phyloP scores from a whole-genome alignment of 2,888 invertebrate species.

The Drosophila lacicola region DNA sequence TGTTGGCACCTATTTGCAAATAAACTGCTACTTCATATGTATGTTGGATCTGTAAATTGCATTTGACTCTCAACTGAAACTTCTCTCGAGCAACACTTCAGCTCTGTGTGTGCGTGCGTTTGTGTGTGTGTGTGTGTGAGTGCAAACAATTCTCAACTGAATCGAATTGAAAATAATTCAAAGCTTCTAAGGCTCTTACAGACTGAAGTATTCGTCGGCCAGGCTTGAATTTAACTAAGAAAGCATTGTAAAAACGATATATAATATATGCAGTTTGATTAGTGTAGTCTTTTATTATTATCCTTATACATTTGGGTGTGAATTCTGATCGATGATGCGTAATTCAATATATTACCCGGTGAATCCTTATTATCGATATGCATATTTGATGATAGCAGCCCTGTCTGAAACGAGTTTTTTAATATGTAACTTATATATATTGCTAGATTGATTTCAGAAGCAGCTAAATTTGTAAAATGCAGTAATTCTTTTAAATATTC shows the following conservation, averaged over 20 bases:
- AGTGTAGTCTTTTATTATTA: not conserved
- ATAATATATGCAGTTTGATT: not conserved
- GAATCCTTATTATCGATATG: too few relatives aligned
- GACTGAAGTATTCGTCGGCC: constrained; percentile 4
- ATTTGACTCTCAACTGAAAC: constrained; percentile 24
- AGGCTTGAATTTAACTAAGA: constrained; percentile 2
- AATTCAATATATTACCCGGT: too few relatives aligned
- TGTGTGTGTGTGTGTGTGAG: constrained; percentile 1
- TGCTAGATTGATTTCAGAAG: too few relatives aligned
- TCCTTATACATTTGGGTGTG: not conserved
- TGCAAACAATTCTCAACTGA: constrained; percentile 56
- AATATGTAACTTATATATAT: too few relatives aligned
- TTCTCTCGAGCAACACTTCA: constrained; percentile 21
- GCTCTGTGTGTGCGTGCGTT: not conserved
- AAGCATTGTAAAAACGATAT: not conserved
- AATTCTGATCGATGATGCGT: too few relatives aligned
- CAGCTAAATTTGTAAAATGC: too few relatives aligned
- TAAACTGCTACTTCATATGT: constrained; percentile 17
- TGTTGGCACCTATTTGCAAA: constrained; percentile 41
- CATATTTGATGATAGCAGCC: too few relatives aligned
- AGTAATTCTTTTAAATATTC: too few relatives aligned
- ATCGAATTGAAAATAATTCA: constrained; percentile 63
- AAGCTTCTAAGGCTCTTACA: constrained; percentile 26
- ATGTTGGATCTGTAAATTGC: constrained; percentile 30
- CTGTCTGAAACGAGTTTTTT: too few relatives aligned